Conservation (phyloP, 2,888 invertebrate species). For the Rutpela maculata region DNA sequence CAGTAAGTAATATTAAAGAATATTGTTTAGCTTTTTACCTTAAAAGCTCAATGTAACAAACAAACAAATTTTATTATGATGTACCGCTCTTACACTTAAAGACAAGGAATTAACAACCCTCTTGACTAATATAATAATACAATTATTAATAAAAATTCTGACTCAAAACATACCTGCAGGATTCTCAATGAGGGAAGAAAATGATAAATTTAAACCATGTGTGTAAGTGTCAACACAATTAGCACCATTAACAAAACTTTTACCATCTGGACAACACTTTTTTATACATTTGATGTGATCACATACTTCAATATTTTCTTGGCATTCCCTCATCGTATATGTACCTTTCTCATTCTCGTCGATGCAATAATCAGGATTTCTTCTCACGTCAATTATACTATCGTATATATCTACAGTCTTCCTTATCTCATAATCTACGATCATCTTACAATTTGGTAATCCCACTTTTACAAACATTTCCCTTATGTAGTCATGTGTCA, state of each 20-base stretch:
- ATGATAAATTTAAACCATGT: conserved; percentile 62
- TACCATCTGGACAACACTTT: conserved; percentile 77
- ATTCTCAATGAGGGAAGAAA: conserved; percentile 58
- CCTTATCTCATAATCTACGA: conserved; percentile 52
- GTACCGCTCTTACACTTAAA: no score
- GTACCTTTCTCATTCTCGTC: conserved; percentile 55
- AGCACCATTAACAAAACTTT: conserved; percentile 71
- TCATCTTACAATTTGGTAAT: conserved; percentile 61
- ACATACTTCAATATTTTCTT: conserved; percentile 59
- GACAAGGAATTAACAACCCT: no score
- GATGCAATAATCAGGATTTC: conserved; percentile 50
- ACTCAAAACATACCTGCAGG: conserved; percentile 59
- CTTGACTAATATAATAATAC: no score
- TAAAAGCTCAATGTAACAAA: no score
- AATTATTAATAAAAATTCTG: no score
- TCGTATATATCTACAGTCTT: conserved; percentile 34
- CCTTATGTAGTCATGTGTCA: conserved; percentile 50
- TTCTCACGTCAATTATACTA: conserved; percentile 32
- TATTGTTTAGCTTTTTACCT: no score
- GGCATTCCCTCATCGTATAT: conserved; percentile 61
- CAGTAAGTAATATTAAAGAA: no score
- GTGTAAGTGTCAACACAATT: conserved; percentile 61
- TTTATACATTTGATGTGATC: conserved; percentile 70
- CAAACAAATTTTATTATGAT: no score
- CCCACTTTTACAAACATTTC: conserved; percentile 61